A percentile compares a stretch with the other conserved stretches of the same genome.
Evolutionary conservation across 2,888 invertebrate species (phyloP).

Genomic region (Argynnis bischoffii): DNA sequence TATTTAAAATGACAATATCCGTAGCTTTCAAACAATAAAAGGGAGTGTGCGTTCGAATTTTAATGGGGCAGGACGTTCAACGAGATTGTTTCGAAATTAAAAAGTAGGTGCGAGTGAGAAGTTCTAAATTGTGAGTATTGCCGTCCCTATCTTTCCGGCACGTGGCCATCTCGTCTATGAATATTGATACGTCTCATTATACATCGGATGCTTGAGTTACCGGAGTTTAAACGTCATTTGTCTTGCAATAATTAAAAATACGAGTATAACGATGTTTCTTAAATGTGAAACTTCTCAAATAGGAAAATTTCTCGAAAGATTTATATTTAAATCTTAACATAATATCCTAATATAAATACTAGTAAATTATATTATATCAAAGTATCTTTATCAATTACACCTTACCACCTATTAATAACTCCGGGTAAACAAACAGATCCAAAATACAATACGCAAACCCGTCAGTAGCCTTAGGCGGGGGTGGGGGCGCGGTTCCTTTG

Average conservation of each 20-base stretch:
- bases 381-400: slow-evolving; percentile 31
- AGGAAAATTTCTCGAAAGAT: no score
- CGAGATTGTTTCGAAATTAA: slow-evolving; percentile 56
- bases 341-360: neutral
- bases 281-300: no score
- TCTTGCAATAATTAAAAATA: no score
- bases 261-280: no score
- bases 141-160: slow-evolving; percentile 49
- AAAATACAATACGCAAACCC: slow-evolving; percentile 69
- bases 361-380: slow-evolving; percentile 2
- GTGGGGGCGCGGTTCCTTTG: slow-evolving; percentile 70
- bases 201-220: slow-evolving; percentile 41
- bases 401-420: slow-evolving; percentile 53
- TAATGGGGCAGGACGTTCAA: slow-evolving; percentile 50
- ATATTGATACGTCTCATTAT: slow-evolving; percentile 55
- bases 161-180: slow-evolving; percentile 53
- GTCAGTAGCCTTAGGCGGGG: slow-evolving; percentile 57
- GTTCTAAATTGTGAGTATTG: slow-evolving; percentile 40
- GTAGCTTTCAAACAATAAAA: slow-evolving; percentile 51
- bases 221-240: slow-evolving; percentile 18
- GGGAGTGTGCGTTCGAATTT: slow-evolving; percentile 54
- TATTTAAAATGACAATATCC: slow-evolving; percentile 54
- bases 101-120: slow-evolving; percentile 48
- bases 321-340: no score
- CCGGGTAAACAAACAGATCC: slow-evolving; percentile 58